Percentiles rank a stretch among this genome's conserved stretches.
phyloP scores from a whole-genome alignment of 2,797 vertebrate genomes.

The Ptychadena robeensis region DNA sequence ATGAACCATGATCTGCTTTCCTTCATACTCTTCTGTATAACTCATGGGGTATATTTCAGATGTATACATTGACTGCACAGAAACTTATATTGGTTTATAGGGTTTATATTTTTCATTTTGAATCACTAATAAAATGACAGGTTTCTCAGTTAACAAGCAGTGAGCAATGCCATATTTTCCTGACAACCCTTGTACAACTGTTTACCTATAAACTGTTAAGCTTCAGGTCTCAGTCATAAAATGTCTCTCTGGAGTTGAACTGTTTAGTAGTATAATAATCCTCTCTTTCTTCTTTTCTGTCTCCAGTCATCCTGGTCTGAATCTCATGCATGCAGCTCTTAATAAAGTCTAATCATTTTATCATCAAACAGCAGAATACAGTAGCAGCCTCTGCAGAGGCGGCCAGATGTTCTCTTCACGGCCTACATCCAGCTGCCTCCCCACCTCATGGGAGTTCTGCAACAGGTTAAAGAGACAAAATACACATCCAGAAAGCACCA shows the following conservation, averaged over 20 bases:
- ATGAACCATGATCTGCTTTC: background rate
- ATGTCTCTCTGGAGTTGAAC: background rate
- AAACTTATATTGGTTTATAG: too few relatives aligned
- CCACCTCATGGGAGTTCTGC: slow-evolving; percentile 66
- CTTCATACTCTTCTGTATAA: background rate
- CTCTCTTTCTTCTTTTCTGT: slow-evolving; percentile 2
- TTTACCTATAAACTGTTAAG: background rate
- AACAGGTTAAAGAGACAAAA: slow-evolving; percentile 68
- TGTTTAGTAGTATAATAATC: background rate
- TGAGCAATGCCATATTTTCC: background rate
- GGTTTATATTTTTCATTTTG: background rate
- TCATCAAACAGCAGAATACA: slow-evolving; percentile 57
- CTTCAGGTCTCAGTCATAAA: background rate
- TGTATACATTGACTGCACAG: too few relatives aligned
- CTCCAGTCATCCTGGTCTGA: background rate
- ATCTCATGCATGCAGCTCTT: slow-evolving; percentile 30
- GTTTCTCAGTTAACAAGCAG: background rate
- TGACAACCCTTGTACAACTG: background rate
- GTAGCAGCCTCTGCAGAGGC: slow-evolving; percentile 63
- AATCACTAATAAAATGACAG: too few relatives aligned
- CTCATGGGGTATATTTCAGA: too few relatives aligned
- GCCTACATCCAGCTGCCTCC: slow-evolving; percentile 66
- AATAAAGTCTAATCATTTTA: slow-evolving; percentile 55
- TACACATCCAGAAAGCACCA: slow-evolving; percentile 63
- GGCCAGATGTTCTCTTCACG: slow-evolving; percentile 66